Evolutionary conservation across 2,797 vertebrate species (phyloP).

Genomic region (Dicrostonyx torquatus): DNA sequence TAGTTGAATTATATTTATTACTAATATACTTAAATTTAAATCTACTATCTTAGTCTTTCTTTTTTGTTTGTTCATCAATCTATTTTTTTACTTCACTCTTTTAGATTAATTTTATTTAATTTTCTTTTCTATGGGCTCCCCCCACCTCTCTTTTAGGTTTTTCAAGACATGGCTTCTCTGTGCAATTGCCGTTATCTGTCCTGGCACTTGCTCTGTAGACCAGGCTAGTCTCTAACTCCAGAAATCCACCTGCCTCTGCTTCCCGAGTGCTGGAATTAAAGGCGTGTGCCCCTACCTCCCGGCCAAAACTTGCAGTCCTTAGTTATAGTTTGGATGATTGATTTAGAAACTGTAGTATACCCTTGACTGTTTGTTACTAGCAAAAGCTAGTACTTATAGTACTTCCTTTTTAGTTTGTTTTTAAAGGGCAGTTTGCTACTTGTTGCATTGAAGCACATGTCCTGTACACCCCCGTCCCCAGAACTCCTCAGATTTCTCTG

Average conservation of each 20-base stretch:
- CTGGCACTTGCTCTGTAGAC: too few relatives aligned
- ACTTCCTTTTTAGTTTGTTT: background rate
- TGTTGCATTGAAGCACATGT: background rate
- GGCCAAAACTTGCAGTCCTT: slow-evolving; percentile 2
- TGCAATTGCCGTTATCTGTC: too few relatives aligned
- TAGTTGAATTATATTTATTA: slow-evolving; percentile 16
- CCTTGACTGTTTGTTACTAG: slow-evolving; percentile 12
- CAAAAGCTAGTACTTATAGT: background rate
- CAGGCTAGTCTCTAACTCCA: too few relatives aligned
- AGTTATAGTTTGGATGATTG: slow-evolving; percentile 15
- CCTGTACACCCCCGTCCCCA: too few relatives aligned
- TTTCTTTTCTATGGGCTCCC: background rate
- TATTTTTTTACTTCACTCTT: background rate
- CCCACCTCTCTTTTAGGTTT: too few relatives aligned
- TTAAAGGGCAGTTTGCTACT: slow-evolving; percentile 9
- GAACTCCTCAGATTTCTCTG: background rate
- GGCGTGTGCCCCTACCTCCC: too few relatives aligned
- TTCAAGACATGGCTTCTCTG: too few relatives aligned
- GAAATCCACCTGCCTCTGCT: too few relatives aligned
- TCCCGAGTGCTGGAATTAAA: too few relatives aligned
- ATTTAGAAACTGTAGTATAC: background rate
- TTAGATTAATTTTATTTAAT: slow-evolving; percentile 25
- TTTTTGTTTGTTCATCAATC: background rate
- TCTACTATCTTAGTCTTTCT: slow-evolving; percentile 5
- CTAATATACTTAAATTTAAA: slow-evolving; percentile 41